phyloP scores from a whole-genome alignment of 1,140 invertebrate species.

The Drosophila arizonae region DNA sequence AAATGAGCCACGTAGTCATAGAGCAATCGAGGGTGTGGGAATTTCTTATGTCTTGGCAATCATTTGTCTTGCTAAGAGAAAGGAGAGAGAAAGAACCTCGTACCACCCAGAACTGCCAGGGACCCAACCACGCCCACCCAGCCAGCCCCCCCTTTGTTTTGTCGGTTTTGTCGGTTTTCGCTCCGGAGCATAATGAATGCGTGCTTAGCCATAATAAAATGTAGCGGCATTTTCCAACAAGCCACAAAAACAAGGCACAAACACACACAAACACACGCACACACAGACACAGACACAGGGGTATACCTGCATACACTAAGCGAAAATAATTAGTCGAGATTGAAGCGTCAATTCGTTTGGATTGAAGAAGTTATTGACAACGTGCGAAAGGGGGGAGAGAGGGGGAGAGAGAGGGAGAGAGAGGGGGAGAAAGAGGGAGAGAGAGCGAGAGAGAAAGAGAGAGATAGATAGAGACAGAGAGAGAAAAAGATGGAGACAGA shows the following conservation, averaged over 20 bases:
- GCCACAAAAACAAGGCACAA: constrained; percentile 51
- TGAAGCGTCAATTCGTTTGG: not conserved
- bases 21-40: not conserved
- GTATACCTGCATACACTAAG: constrained; percentile 3
- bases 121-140: not conserved
- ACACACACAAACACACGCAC: not conserved
- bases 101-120: not conserved
- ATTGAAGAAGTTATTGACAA: too few species aligned
- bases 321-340: not conserved
- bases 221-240: constrained; percentile 63
- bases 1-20: constrained; percentile 57
- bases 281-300: not conserved
- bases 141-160: not conserved
- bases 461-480: too few species aligned
- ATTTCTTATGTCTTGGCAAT: not conserved
- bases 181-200: constrained; percentile 57
- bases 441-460: too few species aligned
- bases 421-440: too few species aligned
- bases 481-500: too few species aligned
- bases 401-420: too few species aligned
- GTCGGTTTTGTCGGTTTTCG: constrained; percentile 3
- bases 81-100: not conserved
- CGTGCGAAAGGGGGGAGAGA: too few species aligned
- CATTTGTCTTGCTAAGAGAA: constrained; percentile 19
- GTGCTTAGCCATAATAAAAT: constrained; percentile 72